Conservation (phyloP, 1,140 invertebrate genomes). For the Popillia japonica region DNA sequence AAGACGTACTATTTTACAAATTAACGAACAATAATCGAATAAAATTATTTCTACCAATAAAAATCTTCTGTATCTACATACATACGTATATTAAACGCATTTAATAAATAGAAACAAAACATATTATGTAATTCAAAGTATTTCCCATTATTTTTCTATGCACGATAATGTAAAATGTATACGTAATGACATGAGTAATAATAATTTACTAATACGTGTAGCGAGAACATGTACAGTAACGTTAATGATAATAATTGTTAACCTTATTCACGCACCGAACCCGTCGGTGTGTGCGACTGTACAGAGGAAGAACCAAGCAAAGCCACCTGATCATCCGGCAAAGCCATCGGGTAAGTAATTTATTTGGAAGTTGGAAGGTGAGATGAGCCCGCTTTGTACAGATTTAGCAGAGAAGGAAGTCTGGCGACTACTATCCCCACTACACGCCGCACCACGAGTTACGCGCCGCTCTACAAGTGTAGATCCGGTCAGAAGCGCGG, state of each 20-base stretch:
- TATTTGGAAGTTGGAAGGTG: slow-evolving; percentile 33
- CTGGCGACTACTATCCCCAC: slow-evolving; percentile 38
- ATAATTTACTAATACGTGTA: background rate
- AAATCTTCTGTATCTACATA: too few relatives aligned
- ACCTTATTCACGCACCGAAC: background rate
- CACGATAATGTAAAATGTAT: too few relatives aligned
- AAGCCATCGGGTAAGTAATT: slow-evolving; percentile 31
- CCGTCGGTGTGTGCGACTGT: background rate
- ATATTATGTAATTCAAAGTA: too few relatives aligned
- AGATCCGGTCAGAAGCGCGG: slow-evolving; percentile 50
- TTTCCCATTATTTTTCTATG: too few relatives aligned
- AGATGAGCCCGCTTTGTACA: slow-evolving; percentile 33
- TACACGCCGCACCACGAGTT: slow-evolving; percentile 23
- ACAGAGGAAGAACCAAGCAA: background rate
- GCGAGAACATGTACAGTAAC: background rate
- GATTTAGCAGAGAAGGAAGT: slow-evolving; percentile 43
- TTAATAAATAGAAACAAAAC: too few relatives aligned
- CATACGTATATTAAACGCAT: too few relatives aligned
- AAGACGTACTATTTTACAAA: too few relatives aligned
- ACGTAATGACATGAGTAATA: background rate
- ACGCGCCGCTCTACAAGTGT: slow-evolving; percentile 49
- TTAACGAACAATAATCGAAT: too few relatives aligned
- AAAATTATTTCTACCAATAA: too few relatives aligned
- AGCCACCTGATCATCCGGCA: slow-evolving; percentile 35
- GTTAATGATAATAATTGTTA: background rate